Conservation (phyloP, 2,113 vertebrate species). For the Isichthys henryi region DNA sequence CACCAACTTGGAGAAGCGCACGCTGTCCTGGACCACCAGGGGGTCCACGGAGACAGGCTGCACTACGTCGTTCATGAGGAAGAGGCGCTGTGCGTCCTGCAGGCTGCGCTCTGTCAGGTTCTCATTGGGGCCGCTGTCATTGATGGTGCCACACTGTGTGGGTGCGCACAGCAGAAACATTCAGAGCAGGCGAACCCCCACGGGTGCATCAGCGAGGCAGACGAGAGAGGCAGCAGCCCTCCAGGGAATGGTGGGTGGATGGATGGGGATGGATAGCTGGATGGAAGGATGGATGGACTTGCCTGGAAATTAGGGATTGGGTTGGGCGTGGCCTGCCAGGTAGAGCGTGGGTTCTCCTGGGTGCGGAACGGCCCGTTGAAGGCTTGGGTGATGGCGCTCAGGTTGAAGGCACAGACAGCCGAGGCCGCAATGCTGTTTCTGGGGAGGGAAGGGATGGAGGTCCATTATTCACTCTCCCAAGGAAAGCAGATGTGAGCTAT, state of each 20-base stretch:
- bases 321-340: conserved; percentile 88
- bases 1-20: conserved; percentile 87
- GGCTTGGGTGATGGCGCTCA: conserved; percentile 90
- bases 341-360: conserved; percentile 92
- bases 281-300: conserved; percentile 2
- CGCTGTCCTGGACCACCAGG: conserved; percentile 84
- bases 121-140: conserved; percentile 79
- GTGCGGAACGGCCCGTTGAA: conserved; percentile 93
- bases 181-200: not conserved
- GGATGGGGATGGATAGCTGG: not conserved
- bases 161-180: not conserved
- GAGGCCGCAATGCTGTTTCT: conserved; percentile 97
- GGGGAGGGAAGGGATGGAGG: conserved; percentile 37
- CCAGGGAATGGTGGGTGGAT: not conserved
- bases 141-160: conserved; percentile 80
- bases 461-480: not conserved
- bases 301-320: conserved; percentile 95
- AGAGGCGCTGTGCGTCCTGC: conserved; percentile 89
- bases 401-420: conserved; percentile 94
- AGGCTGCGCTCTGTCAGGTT: conserved; percentile 91
- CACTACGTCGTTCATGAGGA: conserved; percentile 94
- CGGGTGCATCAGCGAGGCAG: not conserved
- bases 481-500: not conserved
- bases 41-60: conserved; percentile 88
- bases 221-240: not conserved